Conservation (phyloP, 2,113 vertebrate genomes). For the Atrichornis clamosus region DNA sequence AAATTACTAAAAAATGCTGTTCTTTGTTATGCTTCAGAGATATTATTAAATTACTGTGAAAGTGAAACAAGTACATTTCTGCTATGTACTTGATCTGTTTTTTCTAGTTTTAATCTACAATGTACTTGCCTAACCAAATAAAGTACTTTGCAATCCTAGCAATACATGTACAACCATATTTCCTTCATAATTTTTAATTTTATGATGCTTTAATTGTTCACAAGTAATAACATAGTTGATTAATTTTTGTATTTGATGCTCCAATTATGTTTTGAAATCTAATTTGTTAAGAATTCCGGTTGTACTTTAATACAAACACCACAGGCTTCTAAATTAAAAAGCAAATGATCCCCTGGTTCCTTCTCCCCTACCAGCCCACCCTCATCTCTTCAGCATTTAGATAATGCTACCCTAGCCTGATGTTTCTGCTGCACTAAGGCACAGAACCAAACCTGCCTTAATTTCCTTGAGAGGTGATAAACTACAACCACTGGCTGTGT, state of each 20-base stretch:
- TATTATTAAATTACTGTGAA: background rate
- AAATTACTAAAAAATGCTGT: background rate
- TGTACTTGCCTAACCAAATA: constrained; percentile 19
- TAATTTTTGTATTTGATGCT: constrained; percentile 43
- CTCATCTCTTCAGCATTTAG: background rate
- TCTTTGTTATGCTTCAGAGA: background rate
- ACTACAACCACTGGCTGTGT: background rate
- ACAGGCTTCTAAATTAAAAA: constrained; percentile 6
- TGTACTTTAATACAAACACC: background rate
- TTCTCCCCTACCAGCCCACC: background rate
- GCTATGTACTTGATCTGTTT: background rate
- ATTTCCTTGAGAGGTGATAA: background rate
- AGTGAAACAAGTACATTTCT: background rate
- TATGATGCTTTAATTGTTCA: constrained; percentile 41
- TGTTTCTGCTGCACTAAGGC: background rate
- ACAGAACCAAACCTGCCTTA: background rate
- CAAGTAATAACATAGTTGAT: constrained; percentile 48
- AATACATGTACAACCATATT: background rate
- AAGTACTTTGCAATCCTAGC: background rate
- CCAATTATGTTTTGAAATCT: constrained; percentile 44
- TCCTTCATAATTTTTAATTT: constrained; percentile 1
- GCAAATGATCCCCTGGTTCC: background rate
- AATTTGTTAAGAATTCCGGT: constrained; percentile 17
- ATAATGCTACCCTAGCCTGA: background rate
- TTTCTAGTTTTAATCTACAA: constrained; percentile 7